Conservation (phyloP, 1,140 invertebrate genomes). For the Ditylenchus dipsaci region DNA sequence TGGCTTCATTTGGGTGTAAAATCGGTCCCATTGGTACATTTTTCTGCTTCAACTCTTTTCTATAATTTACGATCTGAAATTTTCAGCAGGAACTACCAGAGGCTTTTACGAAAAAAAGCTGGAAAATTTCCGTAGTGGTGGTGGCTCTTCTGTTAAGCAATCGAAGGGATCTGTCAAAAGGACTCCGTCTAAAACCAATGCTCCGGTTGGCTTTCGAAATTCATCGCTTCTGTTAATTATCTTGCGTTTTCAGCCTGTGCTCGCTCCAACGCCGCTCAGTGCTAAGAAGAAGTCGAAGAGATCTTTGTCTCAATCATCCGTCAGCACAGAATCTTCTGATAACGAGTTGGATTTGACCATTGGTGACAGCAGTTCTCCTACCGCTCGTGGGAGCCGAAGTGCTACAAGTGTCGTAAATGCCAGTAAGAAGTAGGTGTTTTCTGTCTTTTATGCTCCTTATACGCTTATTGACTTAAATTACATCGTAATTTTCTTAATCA, state of each 20-base stretch:
- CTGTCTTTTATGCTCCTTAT: too few species aligned
- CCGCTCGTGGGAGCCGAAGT: slow-evolving; percentile 10
- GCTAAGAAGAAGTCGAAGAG: slow-evolving; percentile 10
- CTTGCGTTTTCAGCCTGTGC: background rate
- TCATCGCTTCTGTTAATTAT: background rate
- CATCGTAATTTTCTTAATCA: background rate
- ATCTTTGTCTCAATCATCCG: background rate
- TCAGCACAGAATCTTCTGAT: slow-evolving; percentile 12
- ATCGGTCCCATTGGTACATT: slow-evolving; percentile 33
- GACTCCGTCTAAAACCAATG: slow-evolving; percentile 6
- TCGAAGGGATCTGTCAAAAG: slow-evolving; percentile 11
- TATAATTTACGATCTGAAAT: too few species aligned
- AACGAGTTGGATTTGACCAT: slow-evolving; percentile 23
- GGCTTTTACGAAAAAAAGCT: slow-evolving; percentile 50
- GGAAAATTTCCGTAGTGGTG: slow-evolving; percentile 24
- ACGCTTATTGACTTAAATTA: too few species aligned
- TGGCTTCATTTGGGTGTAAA: slow-evolving; percentile 33
- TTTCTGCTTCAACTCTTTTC: too few species aligned
- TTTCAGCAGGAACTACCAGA: slow-evolving; percentile 37
- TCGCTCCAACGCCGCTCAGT: background rate
- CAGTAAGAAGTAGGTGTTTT: background rate
- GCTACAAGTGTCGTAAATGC: background rate
- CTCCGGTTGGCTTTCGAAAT: background rate
- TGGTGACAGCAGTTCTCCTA: slow-evolving; percentile 4
- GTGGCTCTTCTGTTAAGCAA: background rate